Base-by-base conservation (phyloP, 2,113 vertebrate genomes). In the Acrocephalus kingi region DNA sequence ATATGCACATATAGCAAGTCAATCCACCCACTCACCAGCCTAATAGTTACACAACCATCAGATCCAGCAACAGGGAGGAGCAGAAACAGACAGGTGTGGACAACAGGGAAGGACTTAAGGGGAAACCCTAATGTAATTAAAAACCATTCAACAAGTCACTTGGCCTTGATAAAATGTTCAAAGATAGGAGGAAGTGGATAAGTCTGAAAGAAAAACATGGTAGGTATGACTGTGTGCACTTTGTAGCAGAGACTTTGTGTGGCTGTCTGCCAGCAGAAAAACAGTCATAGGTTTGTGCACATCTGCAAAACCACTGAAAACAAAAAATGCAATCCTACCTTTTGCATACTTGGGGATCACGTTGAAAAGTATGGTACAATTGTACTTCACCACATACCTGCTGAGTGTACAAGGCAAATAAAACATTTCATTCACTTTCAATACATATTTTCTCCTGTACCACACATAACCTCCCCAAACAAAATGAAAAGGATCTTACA, bases 1-100 rank as follows among this genome's bases (percentile, higher is more conserved):
- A 31, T 10, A 64, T 0, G 3, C 43, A n/a, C 33, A 84, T 8
- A 54, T 0, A 2, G n/a, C 28, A 61, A 69, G n/a, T 39, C 59
- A 52, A 28, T 15, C 15, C 51, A 72, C 3, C 11, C 14, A 58
- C 16, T 11, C 27, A 61, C 7, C 3, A 2, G 48, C 10, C 15
- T 17, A 51, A 51, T 0, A 64, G 35, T 35, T 45, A 74, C 20
- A 24, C 7, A 61, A 61, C 18, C 5, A 1, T 51, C 71, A 35
- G 21, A 68, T 39, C 13, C n/a, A 78, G 23, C 72, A 64, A 23
- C 2, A 83, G 7, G 22, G 5, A 94, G 33, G 3, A 62, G 6
- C 23, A 87, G 46, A 90, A 63, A 75, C 3, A 21, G 15, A 61
- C 18, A 51, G 9, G 20, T 55, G 12, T 9, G 56, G 15, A 55